These are phyloP conservation scores for Allophyes oxyacanthae DNA, from an alignment of 2,888 invertebrate species.

Conservation along the genomic window DNA sequence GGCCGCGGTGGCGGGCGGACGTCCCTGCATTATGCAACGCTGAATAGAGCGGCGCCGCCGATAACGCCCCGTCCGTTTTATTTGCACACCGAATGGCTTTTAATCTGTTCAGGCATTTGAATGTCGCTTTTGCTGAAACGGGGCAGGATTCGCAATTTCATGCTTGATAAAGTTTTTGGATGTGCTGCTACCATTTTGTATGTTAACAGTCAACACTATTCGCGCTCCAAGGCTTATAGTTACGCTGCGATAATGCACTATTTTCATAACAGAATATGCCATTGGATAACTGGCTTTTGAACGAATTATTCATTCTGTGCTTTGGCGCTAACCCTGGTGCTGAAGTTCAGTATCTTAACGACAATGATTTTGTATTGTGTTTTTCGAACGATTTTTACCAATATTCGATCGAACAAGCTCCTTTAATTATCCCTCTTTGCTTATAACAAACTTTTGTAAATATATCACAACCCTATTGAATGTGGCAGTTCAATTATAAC, in stretches of 20 bases:
- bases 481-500: conserved; percentile 21
- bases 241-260: no score
- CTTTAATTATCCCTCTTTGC: no score
- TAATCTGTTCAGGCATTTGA: conserved; percentile 31
- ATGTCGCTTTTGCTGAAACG: conserved; percentile 9
- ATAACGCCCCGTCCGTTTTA: conserved; percentile 36
- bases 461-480: not conserved
- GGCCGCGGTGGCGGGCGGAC: conserved; percentile 36
- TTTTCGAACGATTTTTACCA: no score
- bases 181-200: not conserved
- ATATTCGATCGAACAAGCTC: no score
- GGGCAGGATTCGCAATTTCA: conserved; percentile 1
- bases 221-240: no score
- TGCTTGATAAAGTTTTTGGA: not conserved
- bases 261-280: no score
- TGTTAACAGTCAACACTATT: not conserved
- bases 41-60: conserved; percentile 35
- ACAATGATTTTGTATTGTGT: no score
- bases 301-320: no score
- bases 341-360: no score
- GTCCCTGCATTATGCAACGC: conserved; percentile 37
- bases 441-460: not conserved
- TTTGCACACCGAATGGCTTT: conserved; percentile 43
- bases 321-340: no score
- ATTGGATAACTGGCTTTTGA: no score